These are phyloP conservation scores for Sebastolobus altivelis DNA, from an alignment of 2,797 vertebrate species.

Conservation along the genomic window DNA sequence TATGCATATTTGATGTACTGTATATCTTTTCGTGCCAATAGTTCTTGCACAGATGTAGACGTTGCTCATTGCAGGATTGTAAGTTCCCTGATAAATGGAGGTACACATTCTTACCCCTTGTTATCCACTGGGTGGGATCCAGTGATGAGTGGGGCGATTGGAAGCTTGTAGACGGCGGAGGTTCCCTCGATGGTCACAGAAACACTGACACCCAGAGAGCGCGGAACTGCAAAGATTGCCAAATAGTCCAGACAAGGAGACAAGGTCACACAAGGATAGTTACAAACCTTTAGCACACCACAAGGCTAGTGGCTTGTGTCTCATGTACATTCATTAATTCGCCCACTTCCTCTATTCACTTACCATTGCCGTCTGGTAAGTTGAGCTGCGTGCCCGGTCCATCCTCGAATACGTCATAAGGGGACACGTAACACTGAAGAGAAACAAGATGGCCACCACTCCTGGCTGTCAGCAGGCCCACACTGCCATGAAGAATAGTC, in stretches of 20 bases:
- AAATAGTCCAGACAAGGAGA: background rate
- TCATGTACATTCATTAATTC: background rate
- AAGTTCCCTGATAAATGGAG: background rate
- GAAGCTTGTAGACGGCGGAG: slow-evolving; percentile 93
- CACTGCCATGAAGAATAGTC: slow-evolving; percentile 96
- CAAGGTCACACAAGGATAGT: background rate
- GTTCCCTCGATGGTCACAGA: slow-evolving; percentile 96
- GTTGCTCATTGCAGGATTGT: background rate
- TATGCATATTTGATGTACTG: background rate
- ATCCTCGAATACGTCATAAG: slow-evolving; percentile 94
- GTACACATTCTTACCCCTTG: slow-evolving; percentile 89
- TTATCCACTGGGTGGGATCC: slow-evolving; percentile 97
- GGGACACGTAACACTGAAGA: slow-evolving; percentile 97
- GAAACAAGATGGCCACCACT: slow-evolving; percentile 97
- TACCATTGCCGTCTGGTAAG: slow-evolving; percentile 90
- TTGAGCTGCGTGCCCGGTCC: slow-evolving; percentile 88
- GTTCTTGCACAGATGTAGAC: background rate
- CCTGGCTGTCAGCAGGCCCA: slow-evolving; percentile 93
- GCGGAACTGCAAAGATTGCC: slow-evolving; percentile 85
- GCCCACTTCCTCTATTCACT: slow-evolving; percentile 23
- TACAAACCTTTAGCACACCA: background rate
- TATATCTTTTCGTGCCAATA: background rate
- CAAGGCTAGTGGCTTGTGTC: background rate
- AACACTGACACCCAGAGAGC: slow-evolving; percentile 92
- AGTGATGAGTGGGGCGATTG: slow-evolving; percentile 96